phyloP scores from a whole-genome alignment of 2,888 invertebrate genomes.

The Acronicta aceris region DNA sequence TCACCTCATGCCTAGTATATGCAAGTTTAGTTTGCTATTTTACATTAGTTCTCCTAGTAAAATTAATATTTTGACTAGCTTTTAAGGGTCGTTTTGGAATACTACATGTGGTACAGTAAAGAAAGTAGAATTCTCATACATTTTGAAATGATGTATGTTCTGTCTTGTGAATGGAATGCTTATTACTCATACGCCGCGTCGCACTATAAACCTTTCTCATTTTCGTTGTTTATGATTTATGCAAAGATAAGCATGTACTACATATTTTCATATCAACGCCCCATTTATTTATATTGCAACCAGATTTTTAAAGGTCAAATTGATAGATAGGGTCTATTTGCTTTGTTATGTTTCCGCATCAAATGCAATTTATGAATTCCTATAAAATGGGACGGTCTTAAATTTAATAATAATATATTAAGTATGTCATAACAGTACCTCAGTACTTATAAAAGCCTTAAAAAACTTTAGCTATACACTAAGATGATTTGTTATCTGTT shows the following conservation, averaged over 20 bases:
- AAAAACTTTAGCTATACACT: no score
- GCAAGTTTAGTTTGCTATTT: no score
- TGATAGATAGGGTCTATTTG: conserved; percentile 18
- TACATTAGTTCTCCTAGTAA: no score
- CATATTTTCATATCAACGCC: conserved; percentile 23
- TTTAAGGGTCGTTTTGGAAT: no score
- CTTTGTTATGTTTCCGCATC: conserved; percentile 2
- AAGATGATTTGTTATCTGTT: no score
- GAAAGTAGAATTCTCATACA: neutral
- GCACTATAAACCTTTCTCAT: conserved; percentile 33
- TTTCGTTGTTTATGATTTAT: conserved; percentile 40
- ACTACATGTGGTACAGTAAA: neutral
- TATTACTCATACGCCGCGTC: conserved; percentile 16
- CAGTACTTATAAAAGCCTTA: no score
- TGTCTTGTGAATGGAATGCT: conserved; percentile 32
- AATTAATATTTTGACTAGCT: no score
- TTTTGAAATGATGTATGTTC: conserved; percentile 4
- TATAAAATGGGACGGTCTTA: neutral
- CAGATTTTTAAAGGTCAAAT: conserved; percentile 35
- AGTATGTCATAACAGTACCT: no score
- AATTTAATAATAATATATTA: no score
- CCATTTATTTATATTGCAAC: conserved; percentile 42
- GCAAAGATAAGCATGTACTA: conserved; percentile 31
- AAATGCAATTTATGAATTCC: conserved; percentile 1
- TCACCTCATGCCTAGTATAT: no score